phyloP scores from a whole-genome alignment of 2,797 vertebrate genomes.

The Apogon talboti region DNA sequence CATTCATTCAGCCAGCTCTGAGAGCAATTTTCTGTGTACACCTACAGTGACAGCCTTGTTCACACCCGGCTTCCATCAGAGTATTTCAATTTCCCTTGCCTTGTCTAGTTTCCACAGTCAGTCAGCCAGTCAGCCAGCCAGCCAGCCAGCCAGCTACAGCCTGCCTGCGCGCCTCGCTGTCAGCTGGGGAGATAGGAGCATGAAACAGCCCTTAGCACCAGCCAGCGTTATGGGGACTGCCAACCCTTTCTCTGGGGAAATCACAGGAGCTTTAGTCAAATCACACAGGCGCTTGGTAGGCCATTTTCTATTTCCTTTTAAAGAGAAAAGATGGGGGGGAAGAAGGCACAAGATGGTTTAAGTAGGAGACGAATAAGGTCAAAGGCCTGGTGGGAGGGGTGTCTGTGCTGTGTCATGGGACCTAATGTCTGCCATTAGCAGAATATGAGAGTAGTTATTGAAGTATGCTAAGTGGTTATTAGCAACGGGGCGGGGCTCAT shows the following conservation, averaged over 20 bases:
- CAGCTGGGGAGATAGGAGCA: constrained; percentile 76
- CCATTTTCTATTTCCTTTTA: constrained; percentile 69
- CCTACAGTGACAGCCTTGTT: constrained; percentile 74
- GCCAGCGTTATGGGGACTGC: constrained; percentile 69
- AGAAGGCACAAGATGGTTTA: constrained; percentile 24
- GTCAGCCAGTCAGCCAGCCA: constrained; percentile 40
- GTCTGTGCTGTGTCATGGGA: constrained; percentile 51
- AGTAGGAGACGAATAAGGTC: constrained; percentile 55
- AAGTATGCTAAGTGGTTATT: constrained; percentile 73
- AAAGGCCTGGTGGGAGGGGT: constrained; percentile 54
- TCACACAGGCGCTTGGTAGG: constrained; percentile 68
- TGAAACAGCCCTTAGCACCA: constrained; percentile 68
- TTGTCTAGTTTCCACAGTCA: constrained; percentile 64
- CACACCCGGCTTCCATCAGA: constrained; percentile 71
- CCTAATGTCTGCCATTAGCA: constrained; percentile 66
- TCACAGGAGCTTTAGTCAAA: constrained; percentile 82
- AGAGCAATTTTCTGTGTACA: constrained; percentile 67
- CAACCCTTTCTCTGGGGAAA: constrained; percentile 77
- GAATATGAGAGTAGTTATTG: constrained; percentile 69
- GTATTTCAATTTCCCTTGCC: constrained; percentile 75
- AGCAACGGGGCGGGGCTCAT: constrained; percentile 49
- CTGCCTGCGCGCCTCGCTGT: constrained; percentile 65
- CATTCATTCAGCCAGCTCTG: constrained; percentile 37
- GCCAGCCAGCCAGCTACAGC: constrained; percentile 25
- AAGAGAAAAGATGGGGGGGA: constrained; percentile 16